Evolutionary conservation across 64 coral and sea anemone species (phyloP).

Genomic region (Stylophora pistillata): DNA sequence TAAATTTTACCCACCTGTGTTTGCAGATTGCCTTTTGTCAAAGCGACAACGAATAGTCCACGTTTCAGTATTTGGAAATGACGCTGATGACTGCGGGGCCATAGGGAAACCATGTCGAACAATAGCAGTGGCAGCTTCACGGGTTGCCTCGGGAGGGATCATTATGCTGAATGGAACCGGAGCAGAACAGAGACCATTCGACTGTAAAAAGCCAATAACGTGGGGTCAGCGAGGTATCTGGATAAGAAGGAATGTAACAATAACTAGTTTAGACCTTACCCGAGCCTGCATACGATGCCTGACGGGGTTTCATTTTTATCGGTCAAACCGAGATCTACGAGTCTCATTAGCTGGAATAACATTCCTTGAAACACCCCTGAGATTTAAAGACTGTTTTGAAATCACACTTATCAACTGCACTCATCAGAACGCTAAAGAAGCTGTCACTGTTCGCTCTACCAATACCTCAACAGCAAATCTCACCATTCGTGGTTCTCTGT

Average conservation of each 20-base stretch:
- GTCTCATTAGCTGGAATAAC: not conserved
- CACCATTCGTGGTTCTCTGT: not conserved
- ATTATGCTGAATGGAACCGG: slow-evolving; percentile 11
- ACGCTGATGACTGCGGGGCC: not conserved
- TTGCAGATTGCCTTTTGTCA: not conserved
- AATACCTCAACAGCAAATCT: not conserved
- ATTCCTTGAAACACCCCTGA: slow-evolving; percentile 4
- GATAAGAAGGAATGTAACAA: not conserved
- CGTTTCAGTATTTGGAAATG: not conserved
- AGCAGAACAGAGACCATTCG: not conserved
- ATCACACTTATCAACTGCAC: not conserved
- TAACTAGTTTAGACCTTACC: not conserved
- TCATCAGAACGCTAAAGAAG: not conserved
- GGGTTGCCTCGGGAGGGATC: not conserved
- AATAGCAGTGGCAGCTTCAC: not conserved
- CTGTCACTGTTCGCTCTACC: not conserved
- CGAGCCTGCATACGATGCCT: not conserved
- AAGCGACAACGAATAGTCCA: not conserved
- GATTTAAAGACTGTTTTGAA: not conserved
- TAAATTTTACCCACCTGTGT: not conserved
- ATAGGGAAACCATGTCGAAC: not conserved
- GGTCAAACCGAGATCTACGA: not conserved
- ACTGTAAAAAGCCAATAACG: not conserved
- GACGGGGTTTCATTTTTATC: not conserved
- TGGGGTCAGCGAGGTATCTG: not conserved